A percentile compares a stretch with the other conserved stretches of the same genome.
These are phyloP conservation scores for Podarcis raffonei DNA, from an alignment of 2,113 vertebrate genomes.

Conservation along the genomic window DNA sequence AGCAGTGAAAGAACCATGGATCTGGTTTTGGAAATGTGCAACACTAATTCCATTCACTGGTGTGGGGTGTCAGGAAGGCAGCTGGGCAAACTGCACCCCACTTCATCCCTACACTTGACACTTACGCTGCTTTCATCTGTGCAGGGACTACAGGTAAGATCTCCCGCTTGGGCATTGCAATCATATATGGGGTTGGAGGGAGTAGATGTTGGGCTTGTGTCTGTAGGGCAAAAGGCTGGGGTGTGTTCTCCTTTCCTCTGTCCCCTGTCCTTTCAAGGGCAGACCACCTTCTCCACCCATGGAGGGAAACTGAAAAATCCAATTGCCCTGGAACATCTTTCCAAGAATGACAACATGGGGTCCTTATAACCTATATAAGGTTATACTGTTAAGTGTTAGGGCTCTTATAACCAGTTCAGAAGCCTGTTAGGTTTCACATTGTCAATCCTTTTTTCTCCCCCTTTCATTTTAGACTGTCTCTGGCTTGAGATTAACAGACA, in stretches of 20 bases:
- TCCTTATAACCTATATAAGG: no score
- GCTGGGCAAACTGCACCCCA: conserved; percentile 92
- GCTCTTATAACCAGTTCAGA: background rate
- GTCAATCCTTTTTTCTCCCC: conserved; percentile 51
- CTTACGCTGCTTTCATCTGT: conserved; percentile 91
- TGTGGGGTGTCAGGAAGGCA: conserved; percentile 94
- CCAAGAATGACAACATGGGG: no score
- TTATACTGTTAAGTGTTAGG: background rate
- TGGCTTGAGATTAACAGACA: conserved; percentile 93
- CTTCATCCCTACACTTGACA: conserved; percentile 88
- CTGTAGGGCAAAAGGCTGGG: background rate
- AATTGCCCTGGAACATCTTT: no score
- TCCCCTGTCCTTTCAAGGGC: no score
- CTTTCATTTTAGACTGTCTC: conserved; percentile 87
- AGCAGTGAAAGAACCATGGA: conserved; percentile 98
- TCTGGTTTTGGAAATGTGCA: conserved; percentile 96
- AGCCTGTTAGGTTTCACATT: conserved; percentile 1
- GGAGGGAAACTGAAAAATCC: no score
- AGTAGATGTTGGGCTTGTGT: background rate
- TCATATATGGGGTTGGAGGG: background rate
- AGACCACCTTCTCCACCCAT: no score
- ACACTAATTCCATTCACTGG: conserved; percentile 94
- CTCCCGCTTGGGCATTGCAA: background rate
- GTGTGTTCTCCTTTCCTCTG: no score
- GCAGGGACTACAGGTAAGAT: conserved; percentile 91